Evolutionary conservation across 2,888 invertebrate species (phyloP).

Genomic region (Aleiodes leptofemur): DNA sequence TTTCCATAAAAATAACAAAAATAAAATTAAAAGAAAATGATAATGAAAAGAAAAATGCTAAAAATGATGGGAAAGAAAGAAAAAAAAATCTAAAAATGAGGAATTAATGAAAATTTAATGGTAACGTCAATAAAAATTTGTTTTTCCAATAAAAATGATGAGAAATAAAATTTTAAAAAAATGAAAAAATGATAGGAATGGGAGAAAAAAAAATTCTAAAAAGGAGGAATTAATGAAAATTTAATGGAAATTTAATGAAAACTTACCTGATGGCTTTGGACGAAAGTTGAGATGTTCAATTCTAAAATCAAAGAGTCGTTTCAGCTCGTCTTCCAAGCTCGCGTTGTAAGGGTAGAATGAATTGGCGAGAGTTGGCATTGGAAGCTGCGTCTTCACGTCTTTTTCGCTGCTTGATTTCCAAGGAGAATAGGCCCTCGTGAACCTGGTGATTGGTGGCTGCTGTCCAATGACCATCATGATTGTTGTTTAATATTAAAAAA

Average conservation of each 20-base stretch:
- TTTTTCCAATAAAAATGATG: too few relatives aligned
- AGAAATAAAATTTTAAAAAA: too few relatives aligned
- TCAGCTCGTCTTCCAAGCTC: constrained; percentile 68
- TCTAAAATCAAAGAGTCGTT: constrained; percentile 63
- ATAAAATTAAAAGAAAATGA: too few relatives aligned
- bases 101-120: too few relatives aligned
- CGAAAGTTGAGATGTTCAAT: background rate
- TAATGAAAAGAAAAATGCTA: too few relatives aligned
- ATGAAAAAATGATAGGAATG: too few relatives aligned
- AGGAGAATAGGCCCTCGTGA: background rate
- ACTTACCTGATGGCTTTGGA: constrained; percentile 59
- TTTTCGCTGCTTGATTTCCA: background rate
- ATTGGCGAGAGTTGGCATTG: constrained; percentile 58
- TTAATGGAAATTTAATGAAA: too few relatives aligned
- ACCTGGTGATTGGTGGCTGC: background rate
- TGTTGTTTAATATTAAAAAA: background rate
- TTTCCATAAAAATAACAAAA: too few relatives aligned
- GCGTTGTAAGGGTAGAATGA: constrained; percentile 67
- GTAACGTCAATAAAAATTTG: too few relatives aligned
- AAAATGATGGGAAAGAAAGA: too few relatives aligned
- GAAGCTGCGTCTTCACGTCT: constrained; percentile 39
- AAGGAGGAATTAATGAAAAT: too few relatives aligned
- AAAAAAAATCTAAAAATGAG: too few relatives aligned
- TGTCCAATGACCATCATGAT: constrained; percentile 5
- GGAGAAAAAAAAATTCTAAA: background rate